A percentile compares a stretch with the other conserved stretches of the same genome.
These are phyloP conservation scores for Orussus abietinus DNA, from an alignment of 1,140 invertebrate genomes.

Conservation along the genomic window DNA sequence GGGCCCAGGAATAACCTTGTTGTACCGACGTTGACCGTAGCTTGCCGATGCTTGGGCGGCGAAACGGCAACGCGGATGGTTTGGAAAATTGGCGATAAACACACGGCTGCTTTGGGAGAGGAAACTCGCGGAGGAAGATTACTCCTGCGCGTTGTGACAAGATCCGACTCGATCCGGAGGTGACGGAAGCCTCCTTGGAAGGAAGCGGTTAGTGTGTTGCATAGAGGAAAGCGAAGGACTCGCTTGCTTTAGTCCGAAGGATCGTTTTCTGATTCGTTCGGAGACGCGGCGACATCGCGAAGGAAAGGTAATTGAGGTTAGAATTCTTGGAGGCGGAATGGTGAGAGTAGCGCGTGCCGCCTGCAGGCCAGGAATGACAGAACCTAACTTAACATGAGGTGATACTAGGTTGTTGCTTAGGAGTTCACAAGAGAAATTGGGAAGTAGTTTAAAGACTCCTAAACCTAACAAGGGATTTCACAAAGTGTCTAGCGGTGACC, in stretches of 20 bases:
- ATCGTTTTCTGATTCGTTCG: no score
- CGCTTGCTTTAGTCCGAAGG: no score
- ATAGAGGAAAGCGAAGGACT: background rate
- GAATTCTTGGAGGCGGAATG: background rate
- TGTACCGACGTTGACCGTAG: background rate
- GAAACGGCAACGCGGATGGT: background rate
- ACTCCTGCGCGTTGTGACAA: background rate
- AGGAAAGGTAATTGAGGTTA: background rate
- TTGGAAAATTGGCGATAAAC: no score
- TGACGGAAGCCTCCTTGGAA: background rate
- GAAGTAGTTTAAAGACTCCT: no score
- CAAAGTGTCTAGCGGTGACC: background rate
- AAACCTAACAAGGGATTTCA: no score
- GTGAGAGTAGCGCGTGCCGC: constrained; percentile 1
- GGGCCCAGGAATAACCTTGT: no score
- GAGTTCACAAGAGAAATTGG: no score
- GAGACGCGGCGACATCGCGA: background rate
- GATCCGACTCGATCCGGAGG: background rate
- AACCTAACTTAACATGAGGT: constrained; percentile 34
- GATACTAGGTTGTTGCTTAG: constrained; percentile 33
- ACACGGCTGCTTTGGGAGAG: background rate
- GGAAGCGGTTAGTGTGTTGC: background rate
- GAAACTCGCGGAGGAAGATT: background rate
- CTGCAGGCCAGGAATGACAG: constrained; percentile 13
- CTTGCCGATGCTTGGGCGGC: background rate